Percentiles rank a stretch among this genome's conserved stretches.
Conservation (phyloP, 2,888 invertebrate species). For the Branchellion lobata region DNA sequence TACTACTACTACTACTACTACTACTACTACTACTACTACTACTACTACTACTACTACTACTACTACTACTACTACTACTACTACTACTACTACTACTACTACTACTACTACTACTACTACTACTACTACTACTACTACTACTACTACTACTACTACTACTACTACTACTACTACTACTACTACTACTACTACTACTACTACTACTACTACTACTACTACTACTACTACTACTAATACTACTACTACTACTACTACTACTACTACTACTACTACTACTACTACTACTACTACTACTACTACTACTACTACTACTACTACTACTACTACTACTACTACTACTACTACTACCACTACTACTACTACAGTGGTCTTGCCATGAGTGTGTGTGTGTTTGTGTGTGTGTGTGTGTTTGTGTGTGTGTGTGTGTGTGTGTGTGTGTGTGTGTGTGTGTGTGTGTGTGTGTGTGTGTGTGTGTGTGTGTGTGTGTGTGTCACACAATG, state of each 20-base stretch:
- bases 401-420: too few relatives aligned
- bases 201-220: constrained; percentile 1
- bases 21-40: constrained; percentile 27
- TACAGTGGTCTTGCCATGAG: too few relatives aligned
- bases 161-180: constrained; percentile 28
- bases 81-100: constrained; percentile 27
- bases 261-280: constrained; percentile 25
- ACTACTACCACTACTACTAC: too few relatives aligned
- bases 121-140: constrained; percentile 26
- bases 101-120: constrained; percentile 28
- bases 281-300: constrained; percentile 30
- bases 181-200: constrained; percentile 20
- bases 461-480: too few relatives aligned
- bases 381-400: too few relatives aligned
- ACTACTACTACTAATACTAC: too few relatives aligned
- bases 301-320: constrained; percentile 36
- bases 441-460: too few relatives aligned
- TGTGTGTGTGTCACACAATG: too few relatives aligned
- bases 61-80: constrained; percentile 26
- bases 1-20: constrained; percentile 26
- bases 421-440: too few relatives aligned
- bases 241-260: constrained; percentile 26
- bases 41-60: constrained; percentile 28
- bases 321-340: constrained; percentile 36
- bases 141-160: constrained; percentile 27